Evolutionary conservation across 2,113 vertebrate genomes (phyloP).

Genomic region (Bubalus kerabau): DNA sequence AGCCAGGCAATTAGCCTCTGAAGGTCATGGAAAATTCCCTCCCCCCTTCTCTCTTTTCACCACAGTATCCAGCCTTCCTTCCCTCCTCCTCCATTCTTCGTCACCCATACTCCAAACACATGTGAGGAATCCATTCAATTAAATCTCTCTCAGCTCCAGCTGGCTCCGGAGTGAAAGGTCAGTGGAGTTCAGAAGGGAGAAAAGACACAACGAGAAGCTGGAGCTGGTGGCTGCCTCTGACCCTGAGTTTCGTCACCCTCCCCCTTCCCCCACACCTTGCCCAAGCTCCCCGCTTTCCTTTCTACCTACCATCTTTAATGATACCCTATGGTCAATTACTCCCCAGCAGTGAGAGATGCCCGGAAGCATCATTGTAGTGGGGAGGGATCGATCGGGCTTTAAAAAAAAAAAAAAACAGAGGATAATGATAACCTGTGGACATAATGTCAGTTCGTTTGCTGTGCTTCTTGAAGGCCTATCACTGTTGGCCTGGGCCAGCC

Average conservation of each 20-base stretch:
- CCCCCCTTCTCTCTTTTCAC: conserved; percentile 14
- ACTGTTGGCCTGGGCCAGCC: conserved; percentile 52
- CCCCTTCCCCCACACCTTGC: background rate
- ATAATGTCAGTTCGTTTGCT: conserved; percentile 86
- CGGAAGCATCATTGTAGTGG: conserved; percentile 89
- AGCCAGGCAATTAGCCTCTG: conserved; percentile 91
- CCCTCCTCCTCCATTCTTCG: conserved; percentile 72
- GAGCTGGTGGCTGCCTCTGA: conserved; percentile 26
- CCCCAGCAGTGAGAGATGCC: conserved; percentile 90
- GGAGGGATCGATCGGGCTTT: conserved; percentile 88
- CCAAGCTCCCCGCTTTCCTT: background rate
- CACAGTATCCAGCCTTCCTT: conserved; percentile 45
- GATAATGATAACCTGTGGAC: conserved; percentile 97
- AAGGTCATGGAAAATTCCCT: conserved; percentile 83
- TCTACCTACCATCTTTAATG: conserved; percentile 84
- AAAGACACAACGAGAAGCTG: conserved; percentile 64
- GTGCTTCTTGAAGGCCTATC: conserved; percentile 81
- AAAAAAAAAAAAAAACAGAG: conserved; percentile 76
- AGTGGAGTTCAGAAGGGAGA: conserved; percentile 89
- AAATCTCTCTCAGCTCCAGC: conserved; percentile 93
- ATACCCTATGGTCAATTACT: conserved; percentile 94
- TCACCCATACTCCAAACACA: conserved; percentile 89
- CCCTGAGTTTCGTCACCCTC: background rate
- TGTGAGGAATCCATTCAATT: conserved; percentile 96
- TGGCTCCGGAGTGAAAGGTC: conserved; percentile 98